Conservation (phyloP, 2,113 vertebrate genomes). For the Uropsilus gracilis region DNA sequence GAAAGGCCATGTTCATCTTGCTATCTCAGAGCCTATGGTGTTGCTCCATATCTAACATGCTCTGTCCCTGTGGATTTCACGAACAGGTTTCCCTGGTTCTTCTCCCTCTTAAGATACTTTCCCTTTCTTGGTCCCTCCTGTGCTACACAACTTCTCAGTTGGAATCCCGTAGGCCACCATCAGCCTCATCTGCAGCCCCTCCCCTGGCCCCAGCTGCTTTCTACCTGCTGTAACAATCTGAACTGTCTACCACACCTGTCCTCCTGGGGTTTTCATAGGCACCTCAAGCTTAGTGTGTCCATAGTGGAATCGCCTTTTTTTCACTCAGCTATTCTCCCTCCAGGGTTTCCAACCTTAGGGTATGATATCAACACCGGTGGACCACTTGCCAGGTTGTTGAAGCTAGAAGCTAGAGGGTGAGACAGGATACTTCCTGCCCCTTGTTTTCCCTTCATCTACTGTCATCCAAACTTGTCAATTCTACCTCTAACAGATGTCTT, state of each 20-base stretch:
- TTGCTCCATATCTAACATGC: background rate
- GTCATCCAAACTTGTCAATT: background rate
- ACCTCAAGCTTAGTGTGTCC: background rate
- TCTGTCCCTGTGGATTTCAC: background rate
- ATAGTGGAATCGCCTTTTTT: fast-evolving
- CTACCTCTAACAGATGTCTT: background rate
- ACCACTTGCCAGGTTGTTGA: background rate
- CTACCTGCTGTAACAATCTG: background rate
- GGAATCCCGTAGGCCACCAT: background rate
- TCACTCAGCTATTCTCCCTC: no score
- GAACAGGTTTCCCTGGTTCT: background rate
- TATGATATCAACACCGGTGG: no score
- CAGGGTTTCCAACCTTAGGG: background rate
- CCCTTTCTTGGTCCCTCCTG: background rate
- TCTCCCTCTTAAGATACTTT: background rate
- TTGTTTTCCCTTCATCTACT: background rate
- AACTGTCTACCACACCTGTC: background rate
- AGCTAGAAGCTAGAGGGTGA: background rate
- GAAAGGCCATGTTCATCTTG: fast-evolving
- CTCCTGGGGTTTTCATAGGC: background rate
- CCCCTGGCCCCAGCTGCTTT: background rate
- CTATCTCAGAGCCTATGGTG: background rate
- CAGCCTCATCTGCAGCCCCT: no score
- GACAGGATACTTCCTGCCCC: background rate
- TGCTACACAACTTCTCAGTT: background rate